These are phyloP conservation scores for Scaptomyza cyrtandrae DNA, from an alignment of 2,888 invertebrate genomes.

Conservation along the genomic window DNA sequence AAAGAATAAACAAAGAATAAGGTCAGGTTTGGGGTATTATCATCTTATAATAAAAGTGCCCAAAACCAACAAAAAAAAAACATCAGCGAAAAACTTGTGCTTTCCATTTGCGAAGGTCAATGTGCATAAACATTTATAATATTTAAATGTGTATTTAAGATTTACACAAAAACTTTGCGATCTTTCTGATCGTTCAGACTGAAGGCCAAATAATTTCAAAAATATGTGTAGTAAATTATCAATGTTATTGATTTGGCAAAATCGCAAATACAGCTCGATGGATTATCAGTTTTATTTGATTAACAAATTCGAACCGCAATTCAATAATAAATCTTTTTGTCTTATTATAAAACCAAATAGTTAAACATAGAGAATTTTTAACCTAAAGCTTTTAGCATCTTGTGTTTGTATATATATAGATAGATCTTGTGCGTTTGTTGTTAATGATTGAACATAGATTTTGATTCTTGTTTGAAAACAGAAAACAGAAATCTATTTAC, in stretches of 20 bases:
- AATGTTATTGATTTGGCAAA: slow-evolving; percentile 31
- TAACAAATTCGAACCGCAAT: neutral
- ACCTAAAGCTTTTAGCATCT: neutral
- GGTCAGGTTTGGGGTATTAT: neutral
- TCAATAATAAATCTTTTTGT: neutral
- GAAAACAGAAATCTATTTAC: too few relatives aligned
- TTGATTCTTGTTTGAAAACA: too few relatives aligned
- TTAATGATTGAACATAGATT: too few relatives aligned
- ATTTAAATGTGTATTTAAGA: too few relatives aligned
- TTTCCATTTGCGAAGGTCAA: too few relatives aligned
- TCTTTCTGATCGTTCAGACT: slow-evolving; percentile 6
- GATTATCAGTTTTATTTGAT: neutral
- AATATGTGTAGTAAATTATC: slow-evolving; percentile 36
- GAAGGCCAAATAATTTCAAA: slow-evolving; percentile 29
- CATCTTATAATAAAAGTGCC: too few relatives aligned
- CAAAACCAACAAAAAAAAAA: too few relatives aligned
- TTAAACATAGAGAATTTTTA: neutral
- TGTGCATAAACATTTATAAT: too few relatives aligned
- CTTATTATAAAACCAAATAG: neutral
- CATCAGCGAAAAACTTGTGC: too few relatives aligned
- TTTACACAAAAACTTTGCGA: too few relatives aligned
- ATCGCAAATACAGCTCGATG: neutral
- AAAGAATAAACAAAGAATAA: neutral
- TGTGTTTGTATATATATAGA: neutral
- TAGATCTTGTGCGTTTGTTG: neutral